These are phyloP conservation scores for Sialia sialis DNA, from an alignment of 2,113 vertebrate genomes.

Conservation along the genomic window DNA sequence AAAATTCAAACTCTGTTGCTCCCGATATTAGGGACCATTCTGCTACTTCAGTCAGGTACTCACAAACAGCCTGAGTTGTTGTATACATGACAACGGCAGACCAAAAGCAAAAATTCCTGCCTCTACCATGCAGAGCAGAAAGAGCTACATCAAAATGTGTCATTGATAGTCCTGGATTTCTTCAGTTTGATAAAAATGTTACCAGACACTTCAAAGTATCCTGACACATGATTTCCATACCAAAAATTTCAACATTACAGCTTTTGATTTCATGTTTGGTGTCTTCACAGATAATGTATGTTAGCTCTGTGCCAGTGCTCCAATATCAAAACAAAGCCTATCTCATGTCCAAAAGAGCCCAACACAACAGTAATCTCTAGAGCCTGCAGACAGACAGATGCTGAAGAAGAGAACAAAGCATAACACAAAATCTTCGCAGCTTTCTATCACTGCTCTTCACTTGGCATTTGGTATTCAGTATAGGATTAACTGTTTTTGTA, in stretches of 20 bases:
- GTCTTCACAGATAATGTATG: neutral
- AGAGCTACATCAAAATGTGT: neutral
- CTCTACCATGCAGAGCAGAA: neutral
- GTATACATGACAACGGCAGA: neutral
- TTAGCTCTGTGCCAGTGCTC: neutral
- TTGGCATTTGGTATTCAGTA: neutral
- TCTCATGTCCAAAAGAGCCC: neutral
- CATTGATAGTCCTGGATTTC: neutral
- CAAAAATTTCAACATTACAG: neutral
- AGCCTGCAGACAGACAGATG: neutral
- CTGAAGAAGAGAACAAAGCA: neutral
- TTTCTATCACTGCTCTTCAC: neutral
- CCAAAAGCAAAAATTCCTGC: neutral
- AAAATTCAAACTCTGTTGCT: neutral
- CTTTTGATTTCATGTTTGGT: neutral
- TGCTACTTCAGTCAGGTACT: neutral
- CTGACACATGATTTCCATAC: neutral
- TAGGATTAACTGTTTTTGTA: neutral
- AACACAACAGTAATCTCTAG: neutral
- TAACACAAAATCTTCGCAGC: neutral
- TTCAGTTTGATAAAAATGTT: neutral
- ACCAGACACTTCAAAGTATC: neutral
- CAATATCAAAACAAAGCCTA: neutral
- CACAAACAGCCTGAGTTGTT: neutral
- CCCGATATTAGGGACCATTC: neutral